Percentiles rank a stretch among this genome's conserved stretches.
Conservation (phyloP, 2,888 invertebrate species). For the Lordiphosa fenestrarum region DNA sequence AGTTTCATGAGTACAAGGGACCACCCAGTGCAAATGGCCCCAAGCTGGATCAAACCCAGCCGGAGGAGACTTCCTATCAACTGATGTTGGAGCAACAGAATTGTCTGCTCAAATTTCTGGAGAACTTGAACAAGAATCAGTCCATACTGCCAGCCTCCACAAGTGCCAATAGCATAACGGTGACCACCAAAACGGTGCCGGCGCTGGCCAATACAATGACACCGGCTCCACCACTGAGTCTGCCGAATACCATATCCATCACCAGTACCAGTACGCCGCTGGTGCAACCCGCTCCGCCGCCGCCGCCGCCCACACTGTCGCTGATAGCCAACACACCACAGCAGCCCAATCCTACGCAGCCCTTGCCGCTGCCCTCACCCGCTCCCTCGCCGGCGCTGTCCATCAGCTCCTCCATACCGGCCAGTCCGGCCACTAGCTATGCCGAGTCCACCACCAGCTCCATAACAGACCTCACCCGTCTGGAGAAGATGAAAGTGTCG, state of each 20-base stretch:
- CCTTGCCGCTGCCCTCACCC: slow-evolving; percentile 77
- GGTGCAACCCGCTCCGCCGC: slow-evolving; percentile 20
- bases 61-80: slow-evolving; percentile 92
- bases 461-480: slow-evolving; percentile 82
- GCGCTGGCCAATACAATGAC: slow-evolving; percentile 38
- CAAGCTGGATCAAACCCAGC: slow-evolving; percentile 81
- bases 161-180: slow-evolving; percentile 48
- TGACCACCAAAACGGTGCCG: slow-evolving; percentile 63
- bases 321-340: slow-evolving; percentile 58
- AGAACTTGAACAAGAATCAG: slow-evolving; percentile 89
- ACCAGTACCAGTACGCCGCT: slow-evolving; percentile 40
- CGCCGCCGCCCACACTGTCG: slow-evolving; percentile 62
- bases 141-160: slow-evolving; percentile 85
- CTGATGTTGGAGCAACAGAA: slow-evolving; percentile 93
- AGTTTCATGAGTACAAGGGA: slow-evolving; percentile 98
- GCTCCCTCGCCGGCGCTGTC: slow-evolving; percentile 82
- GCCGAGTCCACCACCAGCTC: slow-evolving; percentile 76
- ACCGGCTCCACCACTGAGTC: slow-evolving; percentile 37
- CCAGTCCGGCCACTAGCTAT: slow-evolving; percentile 79
- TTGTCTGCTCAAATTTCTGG: slow-evolving; percentile 93
- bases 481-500: slow-evolving; percentile 98
- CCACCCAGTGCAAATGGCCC: slow-evolving; percentile 90
- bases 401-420: slow-evolving; percentile 80
- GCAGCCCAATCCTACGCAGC: slow-evolving; percentile 30
- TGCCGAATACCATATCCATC: slow-evolving; percentile 65